Percentiles rank a stretch among this genome's conserved stretches.
phyloP scores from a whole-genome alignment of 2,113 vertebrate species.

The Entosphenus tridentatus region DNA sequence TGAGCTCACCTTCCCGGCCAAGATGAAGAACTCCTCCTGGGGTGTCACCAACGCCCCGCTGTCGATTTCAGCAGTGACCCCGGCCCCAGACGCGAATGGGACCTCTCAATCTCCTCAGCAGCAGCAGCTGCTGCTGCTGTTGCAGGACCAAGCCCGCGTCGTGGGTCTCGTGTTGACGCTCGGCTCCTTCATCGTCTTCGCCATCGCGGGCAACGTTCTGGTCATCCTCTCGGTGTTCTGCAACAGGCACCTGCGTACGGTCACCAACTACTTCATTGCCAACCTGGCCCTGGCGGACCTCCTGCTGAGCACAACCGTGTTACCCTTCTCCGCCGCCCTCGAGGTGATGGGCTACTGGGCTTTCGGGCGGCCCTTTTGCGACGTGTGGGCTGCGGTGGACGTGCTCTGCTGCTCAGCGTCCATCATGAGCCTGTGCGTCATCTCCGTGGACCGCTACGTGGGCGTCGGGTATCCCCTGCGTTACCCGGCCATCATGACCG shows the following conservation, averaged over 20 bases:
- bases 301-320: slow-evolving; percentile 63
- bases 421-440: slow-evolving; percentile 79
- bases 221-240: slow-evolving; percentile 83
- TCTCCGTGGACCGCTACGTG: slow-evolving; percentile 85
- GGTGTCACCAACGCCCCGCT: too few relatives aligned
- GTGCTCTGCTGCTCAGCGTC: slow-evolving; percentile 90
- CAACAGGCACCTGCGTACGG: slow-evolving; percentile 78
- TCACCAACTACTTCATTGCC: slow-evolving; percentile 87
- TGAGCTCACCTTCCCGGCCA: too few relatives aligned
- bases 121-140: slow-evolving; percentile 20
- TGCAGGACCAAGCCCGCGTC: slow-evolving; percentile 41
- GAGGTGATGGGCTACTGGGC: slow-evolving; percentile 74
- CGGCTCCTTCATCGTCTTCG: slow-evolving; percentile 72
- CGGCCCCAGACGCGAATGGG: slow-evolving; percentile 18
- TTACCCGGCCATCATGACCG: slow-evolving; percentile 69
- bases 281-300: slow-evolving; percentile 87
- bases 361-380: slow-evolving; percentile 72
- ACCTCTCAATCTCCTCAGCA: slow-evolving; percentile 16
- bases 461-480: slow-evolving; percentile 73
- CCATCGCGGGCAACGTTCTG: slow-evolving; percentile 74
- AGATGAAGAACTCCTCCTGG: too few relatives aligned
- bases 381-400: slow-evolving; percentile 87
- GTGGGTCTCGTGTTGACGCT: slow-evolving; percentile 57
- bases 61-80: too few relatives aligned
- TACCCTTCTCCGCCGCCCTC: slow-evolving; percentile 64